Base-by-base conservation (phyloP, 2,888 invertebrate species). In the Panopea generosa region DNA sequence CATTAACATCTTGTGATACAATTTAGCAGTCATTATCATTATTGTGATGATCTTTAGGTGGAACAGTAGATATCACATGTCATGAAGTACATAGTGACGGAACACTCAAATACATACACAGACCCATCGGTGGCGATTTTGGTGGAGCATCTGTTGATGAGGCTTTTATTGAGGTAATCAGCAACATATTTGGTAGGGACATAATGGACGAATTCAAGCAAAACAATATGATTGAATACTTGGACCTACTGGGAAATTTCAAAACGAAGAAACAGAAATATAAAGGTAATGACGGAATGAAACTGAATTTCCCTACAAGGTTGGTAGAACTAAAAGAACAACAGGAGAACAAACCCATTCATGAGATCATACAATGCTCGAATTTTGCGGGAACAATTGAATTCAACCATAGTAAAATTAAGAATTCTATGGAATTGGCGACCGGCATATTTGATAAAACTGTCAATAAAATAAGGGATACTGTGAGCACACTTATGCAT, bases 51-150 rank as follows among this genome's bases (percentile, higher is more conserved):
- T 20, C 47, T 59, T 16, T 24, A 78, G 78, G 78, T 14, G 78
- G 78, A 4, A 78, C 78, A 18, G 73, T 67, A 11, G 79, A 79
- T 47, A 71, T 79, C 0, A 79, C 72, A 18, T 71, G 68, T 55
- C 75, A 75, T 22, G 57, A 79, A 38, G 66, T 75, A 2, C 33
- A 61, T 22, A 27, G 4, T 24, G 68, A 75, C 29, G 65, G 56
- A 1, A 68, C 63, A 11, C 47, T 79, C 4, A 75, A 68, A 52
- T 71, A 79, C 43, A 50, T 79, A 2, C 72, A 72, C 53, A 55
- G 59, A 43, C 61, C 79, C 1, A 66, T 56, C 14, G 79, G 79
- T 0, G 79, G 79, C 20, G 79, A 63, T 20, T 79, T 66, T 27
- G 79, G 79, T 2, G 79, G 79, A 16, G 72, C 52, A 2, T 55